Conservation (phyloP, 2,797 vertebrate genomes). For the Pygocentrus nattereri region DNA sequence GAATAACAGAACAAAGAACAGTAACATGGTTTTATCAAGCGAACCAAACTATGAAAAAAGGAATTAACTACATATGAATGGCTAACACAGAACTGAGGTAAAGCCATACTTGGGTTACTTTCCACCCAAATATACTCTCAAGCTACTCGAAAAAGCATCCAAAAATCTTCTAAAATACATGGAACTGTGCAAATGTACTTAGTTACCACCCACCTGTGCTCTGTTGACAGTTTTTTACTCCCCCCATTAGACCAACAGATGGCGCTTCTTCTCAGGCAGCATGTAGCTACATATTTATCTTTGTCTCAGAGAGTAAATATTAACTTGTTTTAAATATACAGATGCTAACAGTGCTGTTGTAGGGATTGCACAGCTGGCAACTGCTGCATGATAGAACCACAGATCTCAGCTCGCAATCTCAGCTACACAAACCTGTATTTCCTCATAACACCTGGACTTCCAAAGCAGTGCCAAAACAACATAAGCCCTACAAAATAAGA, state of each 20-base stretch:
- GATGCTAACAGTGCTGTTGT: slow-evolving; percentile 10
- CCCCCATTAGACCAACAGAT: not conserved
- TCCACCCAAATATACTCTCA: no score
- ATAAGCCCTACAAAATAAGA: not conserved
- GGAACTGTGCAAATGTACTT: no score
- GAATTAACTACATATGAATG: no score
- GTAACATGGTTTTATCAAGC: no score
- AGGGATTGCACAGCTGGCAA: slow-evolving; percentile 22
- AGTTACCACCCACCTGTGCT: no score
- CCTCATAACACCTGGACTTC: slow-evolving; percentile 21
- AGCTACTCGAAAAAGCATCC: no score
- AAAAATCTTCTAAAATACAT: no score
- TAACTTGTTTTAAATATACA: not conserved
- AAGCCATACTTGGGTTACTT: no score
- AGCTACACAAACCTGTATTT: not conserved
- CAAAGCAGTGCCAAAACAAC: not conserved
- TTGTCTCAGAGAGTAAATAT: slow-evolving; percentile 3
- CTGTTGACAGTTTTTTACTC: not conserved
- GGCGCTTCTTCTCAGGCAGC: not conserved
- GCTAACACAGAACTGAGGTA: no score
- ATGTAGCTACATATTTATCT: not conserved
- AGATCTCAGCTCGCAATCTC: not conserved
- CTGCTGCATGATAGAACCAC: not conserved
- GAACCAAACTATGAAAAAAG: no score
- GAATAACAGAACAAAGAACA: no score